Conservation (phyloP, 2,113 vertebrate species). For the Pachypanchax playfairii region DNA sequence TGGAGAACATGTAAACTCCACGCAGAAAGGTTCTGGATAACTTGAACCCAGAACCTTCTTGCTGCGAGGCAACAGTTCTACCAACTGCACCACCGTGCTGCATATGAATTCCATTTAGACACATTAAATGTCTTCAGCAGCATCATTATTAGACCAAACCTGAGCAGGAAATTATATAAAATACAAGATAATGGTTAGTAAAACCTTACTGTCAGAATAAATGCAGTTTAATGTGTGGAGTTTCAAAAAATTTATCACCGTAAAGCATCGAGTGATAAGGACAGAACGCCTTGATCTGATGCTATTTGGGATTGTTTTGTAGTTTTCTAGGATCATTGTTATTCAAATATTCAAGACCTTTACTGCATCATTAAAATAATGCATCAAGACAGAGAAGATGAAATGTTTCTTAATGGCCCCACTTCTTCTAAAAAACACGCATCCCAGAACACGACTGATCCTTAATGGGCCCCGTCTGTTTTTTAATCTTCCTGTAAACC, state of each 20-base stretch:
- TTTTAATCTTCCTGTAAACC: conserved; percentile 68
- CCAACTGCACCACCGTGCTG: too few relatives aligned
- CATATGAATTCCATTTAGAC: conserved; percentile 2
- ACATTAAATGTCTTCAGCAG: conserved; percentile 13
- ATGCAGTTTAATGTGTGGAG: not conserved
- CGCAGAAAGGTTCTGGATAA: too few relatives aligned
- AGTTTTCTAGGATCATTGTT: conserved; percentile 1
- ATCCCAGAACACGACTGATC: conserved; percentile 3
- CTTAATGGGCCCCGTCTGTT: not conserved
- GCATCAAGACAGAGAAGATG: conserved; percentile 1
- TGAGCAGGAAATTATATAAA: conserved; percentile 44
- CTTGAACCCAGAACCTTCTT: too few relatives aligned
- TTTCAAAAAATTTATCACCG: conserved; percentile 8
- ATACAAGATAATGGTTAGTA: conserved; percentile 8
- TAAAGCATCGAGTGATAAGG: conserved; percentile 14
- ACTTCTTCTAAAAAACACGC: not conserved
- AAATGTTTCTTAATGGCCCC: conserved; percentile 1
- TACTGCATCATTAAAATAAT: not conserved
- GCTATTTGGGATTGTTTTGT: not conserved
- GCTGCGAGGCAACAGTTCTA: too few relatives aligned
- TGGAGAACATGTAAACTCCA: too few relatives aligned
- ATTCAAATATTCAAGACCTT: not conserved
- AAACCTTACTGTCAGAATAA: not conserved
- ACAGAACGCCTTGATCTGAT: not conserved
- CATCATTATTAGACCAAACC: conserved; percentile 5